A percentile compares a stretch with the other conserved stretches of the same genome.
phyloP scores from a whole-genome alignment of 2,888 invertebrate species.

The Papilio elwesi region DNA sequence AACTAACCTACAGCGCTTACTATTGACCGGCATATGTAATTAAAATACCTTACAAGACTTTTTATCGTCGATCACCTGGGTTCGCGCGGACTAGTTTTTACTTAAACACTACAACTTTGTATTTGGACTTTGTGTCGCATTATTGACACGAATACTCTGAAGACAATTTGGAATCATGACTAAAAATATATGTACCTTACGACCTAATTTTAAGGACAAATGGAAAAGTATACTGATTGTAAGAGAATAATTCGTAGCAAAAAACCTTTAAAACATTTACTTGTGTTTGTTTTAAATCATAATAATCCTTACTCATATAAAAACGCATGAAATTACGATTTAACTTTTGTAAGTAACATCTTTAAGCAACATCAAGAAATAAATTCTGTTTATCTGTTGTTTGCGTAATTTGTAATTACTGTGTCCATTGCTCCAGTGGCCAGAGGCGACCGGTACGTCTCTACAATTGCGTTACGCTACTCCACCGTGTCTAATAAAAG shows the following conservation, averaged over 20 bases:
- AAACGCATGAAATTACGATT: not conserved
- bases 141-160: constrained; percentile 33
- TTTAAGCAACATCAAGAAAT: constrained; percentile 15
- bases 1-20: constrained; percentile 19
- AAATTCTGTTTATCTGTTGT: constrained; percentile 12
- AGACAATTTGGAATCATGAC: constrained; percentile 21
- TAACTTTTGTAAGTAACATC: constrained; percentile 3
- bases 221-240: not conserved
- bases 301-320: too few species aligned
- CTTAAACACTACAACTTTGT: constrained; percentile 28
- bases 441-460: constrained; percentile 18
- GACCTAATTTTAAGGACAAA: not conserved
- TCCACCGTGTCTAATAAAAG: constrained; percentile 2
- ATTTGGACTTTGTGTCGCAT: constrained; percentile 31
- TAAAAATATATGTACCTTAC: not conserved
- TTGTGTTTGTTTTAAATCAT: too few species aligned
- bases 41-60: constrained; percentile 28
- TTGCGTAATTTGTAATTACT: constrained; percentile 27
- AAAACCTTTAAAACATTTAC: not conserved
- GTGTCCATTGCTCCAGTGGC: not conserved
- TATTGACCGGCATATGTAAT: constrained; percentile 32
- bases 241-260: not conserved
- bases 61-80: constrained; percentile 25
- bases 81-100: constrained; percentile 34
- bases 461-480: constrained; percentile 22